A percentile compares a stretch with the other conserved stretches of the same genome.
Conservation (phyloP, 2,888 invertebrate genomes). For the Quadroppia sp. region DNA sequence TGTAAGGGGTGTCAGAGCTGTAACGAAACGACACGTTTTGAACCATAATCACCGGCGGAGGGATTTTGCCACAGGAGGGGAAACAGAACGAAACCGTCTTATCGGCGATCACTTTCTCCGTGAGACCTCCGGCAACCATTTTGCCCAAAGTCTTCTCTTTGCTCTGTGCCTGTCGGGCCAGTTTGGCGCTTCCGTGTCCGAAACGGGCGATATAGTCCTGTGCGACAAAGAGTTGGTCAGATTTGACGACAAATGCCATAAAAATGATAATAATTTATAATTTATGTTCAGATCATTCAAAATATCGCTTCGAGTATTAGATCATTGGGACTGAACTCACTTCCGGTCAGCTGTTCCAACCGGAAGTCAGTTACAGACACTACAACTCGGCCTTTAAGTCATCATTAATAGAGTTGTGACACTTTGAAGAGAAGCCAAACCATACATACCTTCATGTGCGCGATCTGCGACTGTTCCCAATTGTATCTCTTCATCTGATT, state of each 20-base stretch:
- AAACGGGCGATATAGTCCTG: constrained; percentile 97
- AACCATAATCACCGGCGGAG: constrained; percentile 99
- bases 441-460: constrained; percentile 84
- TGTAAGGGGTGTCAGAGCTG: constrained; percentile 75
- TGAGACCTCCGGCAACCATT: constrained; percentile 97
- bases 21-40: constrained; percentile 97
- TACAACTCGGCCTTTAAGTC: constrained; percentile 48
- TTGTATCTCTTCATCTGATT: constrained; percentile 99
- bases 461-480: constrained; percentile 99
- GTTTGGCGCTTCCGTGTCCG: constrained; percentile 97
- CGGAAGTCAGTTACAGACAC: constrained; percentile 23
- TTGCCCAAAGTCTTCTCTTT: constrained; percentile 99
- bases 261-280: not conserved
- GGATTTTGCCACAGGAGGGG: constrained; percentile 88
- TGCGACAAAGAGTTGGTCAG: constrained; percentile 41
- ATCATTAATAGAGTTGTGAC: constrained; percentile 45
- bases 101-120: constrained; percentile 84
- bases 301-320: constrained; percentile 43
- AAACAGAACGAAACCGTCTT: constrained; percentile 93
- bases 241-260: not conserved
- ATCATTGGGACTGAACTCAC: constrained; percentile 34
- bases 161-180: constrained; percentile 97
- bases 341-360: not conserved
- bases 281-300: constrained; percentile 12
- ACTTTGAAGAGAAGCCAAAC: constrained; percentile 42